Conservation (phyloP, 2,888 invertebrate species). For the Drosophila melanosoma region DNA sequence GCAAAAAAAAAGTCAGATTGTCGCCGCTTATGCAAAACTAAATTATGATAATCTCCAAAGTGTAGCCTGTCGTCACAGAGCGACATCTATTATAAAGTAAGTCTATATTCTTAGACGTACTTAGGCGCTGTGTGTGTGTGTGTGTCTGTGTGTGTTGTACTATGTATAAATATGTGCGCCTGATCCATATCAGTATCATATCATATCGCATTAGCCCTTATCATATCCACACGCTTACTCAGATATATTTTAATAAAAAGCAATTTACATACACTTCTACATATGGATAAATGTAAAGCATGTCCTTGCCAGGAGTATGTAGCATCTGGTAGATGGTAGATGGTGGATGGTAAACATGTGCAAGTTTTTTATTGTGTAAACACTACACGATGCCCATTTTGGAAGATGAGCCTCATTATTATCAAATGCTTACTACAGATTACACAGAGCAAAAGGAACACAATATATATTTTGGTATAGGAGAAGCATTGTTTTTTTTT, state of each 20-base stretch:
- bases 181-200: constrained; percentile 75
- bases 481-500: neutral
- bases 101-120: constrained; percentile 1
- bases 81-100: neutral
- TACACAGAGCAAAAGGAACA: constrained; percentile 32
- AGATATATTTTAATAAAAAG: constrained; percentile 71
- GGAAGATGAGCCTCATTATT: constrained; percentile 15
- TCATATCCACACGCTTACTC: constrained; percentile 66
- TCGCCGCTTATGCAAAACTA: constrained; percentile 53
- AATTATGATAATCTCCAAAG: constrained; percentile 67
- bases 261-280: constrained; percentile 61
- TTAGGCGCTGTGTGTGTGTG: neutral
- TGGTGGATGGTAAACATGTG: constrained; percentile 7
- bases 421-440: constrained; percentile 27
- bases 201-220: constrained; percentile 75
- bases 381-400: constrained; percentile 17
- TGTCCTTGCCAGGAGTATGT: constrained; percentile 5
- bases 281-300: neutral
- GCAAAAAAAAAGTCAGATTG: constrained; percentile 42
- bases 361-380: constrained; percentile 38
- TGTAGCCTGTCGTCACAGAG: constrained; percentile 27
- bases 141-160: neutral
- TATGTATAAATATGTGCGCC: constrained; percentile 26
- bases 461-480: neutral
- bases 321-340: constrained; percentile 5